phyloP scores from a whole-genome alignment of 2,797 vertebrate species.

The Crocidura indochinensis region DNA sequence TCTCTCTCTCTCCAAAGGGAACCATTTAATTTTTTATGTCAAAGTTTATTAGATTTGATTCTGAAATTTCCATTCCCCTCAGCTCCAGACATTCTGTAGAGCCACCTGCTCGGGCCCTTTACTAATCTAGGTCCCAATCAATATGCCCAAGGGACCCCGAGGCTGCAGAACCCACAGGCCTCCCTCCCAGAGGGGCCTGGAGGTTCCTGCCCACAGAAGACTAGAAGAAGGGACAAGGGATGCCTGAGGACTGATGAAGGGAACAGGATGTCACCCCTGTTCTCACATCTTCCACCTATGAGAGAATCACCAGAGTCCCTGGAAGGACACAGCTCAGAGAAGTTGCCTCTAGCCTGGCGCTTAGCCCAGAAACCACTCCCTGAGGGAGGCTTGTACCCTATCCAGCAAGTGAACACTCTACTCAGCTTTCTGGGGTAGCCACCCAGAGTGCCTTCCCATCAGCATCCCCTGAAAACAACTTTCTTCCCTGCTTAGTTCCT shows the following conservation, averaged over 20 bases:
- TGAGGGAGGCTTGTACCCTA: neutral
- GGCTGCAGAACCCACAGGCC: neutral
- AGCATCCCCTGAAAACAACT: too few species aligned
- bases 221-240: slow-evolving; percentile 2
- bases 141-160: neutral
- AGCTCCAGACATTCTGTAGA: neutral
- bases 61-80: neutral
- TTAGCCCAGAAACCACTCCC: neutral
- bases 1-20: neutral
- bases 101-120: too few species aligned
- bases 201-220: neutral
- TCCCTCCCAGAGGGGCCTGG: neutral
- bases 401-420: too few species aligned
- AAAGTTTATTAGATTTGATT: neutral
- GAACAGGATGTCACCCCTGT: neutral
- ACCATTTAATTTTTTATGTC: neutral
- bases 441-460: too few species aligned
- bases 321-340: neutral
- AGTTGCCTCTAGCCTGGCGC: neutral
- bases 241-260: neutral
- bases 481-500: too few species aligned
- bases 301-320: neutral
- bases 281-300: neutral
- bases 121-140: neutral
- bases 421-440: too few species aligned